Evolutionary conservation across 2,888 invertebrate species (phyloP).

Genomic region (Pimpla rufipes): DNA sequence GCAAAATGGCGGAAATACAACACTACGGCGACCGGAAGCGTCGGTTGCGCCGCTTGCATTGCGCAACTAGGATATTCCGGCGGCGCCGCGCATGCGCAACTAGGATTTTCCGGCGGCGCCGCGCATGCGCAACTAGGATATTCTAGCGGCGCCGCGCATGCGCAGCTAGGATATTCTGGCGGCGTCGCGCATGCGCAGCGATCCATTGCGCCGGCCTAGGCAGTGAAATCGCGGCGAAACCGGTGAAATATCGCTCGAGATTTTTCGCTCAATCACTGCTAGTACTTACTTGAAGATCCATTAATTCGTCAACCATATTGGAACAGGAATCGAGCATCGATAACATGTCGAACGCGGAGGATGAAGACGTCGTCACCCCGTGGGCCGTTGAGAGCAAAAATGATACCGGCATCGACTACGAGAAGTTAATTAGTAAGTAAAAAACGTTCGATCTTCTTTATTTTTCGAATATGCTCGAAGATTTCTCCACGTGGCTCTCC

Average conservation of each 20-base stretch:
- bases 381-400: slow-evolving; percentile 97
- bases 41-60: not conserved
- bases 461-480: not conserved
- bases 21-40: not conserved
- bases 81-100: not conserved
- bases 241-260: not conserved
- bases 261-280: not conserved
- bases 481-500: too few species aligned
- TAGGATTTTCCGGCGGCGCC: not conserved
- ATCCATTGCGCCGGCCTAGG: not conserved
- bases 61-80: not conserved
- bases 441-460: not conserved
- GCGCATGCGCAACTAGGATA: not conserved
- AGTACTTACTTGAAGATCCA: not conserved
- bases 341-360: slow-evolving; percentile 76
- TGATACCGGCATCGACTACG: slow-evolving; percentile 97
- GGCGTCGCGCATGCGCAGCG: not conserved
- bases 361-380: slow-evolving; percentile 95
- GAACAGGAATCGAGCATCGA: slow-evolving; percentile 67
- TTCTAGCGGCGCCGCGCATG: not conserved
- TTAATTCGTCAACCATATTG: slow-evolving; percentile 63
- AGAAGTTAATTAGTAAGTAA: slow-evolving; percentile 97
- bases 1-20: not conserved
- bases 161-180: not conserved
- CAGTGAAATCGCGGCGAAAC: not conserved